phyloP scores from a whole-genome alignment of 2,797 vertebrate genomes.

The Neolamprologus multifasciatus region DNA sequence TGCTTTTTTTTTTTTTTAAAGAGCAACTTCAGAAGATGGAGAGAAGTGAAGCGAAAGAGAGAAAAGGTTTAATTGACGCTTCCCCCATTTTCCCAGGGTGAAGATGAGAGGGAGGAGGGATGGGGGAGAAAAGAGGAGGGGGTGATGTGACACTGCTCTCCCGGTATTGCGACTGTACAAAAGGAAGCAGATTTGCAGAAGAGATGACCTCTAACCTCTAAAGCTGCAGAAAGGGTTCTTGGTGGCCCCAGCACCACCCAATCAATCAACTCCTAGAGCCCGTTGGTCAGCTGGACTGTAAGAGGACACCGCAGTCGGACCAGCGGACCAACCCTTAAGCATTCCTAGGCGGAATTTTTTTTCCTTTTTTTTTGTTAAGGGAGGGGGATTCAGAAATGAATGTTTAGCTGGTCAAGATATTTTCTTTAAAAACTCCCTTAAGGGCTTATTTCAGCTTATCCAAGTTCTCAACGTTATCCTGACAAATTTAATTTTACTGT shows the following conservation, averaged over 20 bases:
- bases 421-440: neutral
- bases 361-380: neutral
- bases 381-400: neutral
- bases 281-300: constrained; percentile 87
- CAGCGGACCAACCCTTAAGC: constrained; percentile 45
- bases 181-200: constrained; percentile 93
- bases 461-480: neutral
- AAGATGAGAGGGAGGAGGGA: constrained; percentile 80
- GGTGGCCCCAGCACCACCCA: constrained; percentile 92
- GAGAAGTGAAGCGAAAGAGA: constrained; percentile 61
- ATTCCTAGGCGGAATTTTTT: constrained; percentile 36
- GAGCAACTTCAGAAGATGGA: constrained; percentile 59
- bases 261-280: constrained; percentile 94
- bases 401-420: neutral
- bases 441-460: neutral
- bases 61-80: constrained; percentile 80
- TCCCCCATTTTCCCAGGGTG: constrained; percentile 89
- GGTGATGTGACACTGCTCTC: constrained; percentile 81
- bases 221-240: constrained; percentile 87
- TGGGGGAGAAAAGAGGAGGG: constrained; percentile 15
- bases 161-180: constrained; percentile 90
- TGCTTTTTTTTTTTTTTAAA: constrained; percentile 20
- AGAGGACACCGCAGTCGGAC: constrained; percentile 82
- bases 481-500: neutral
- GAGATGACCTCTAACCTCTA: constrained; percentile 90